Base-by-base conservation (phyloP, 2,113 vertebrate genomes). In the Perognathus longimembris region DNA sequence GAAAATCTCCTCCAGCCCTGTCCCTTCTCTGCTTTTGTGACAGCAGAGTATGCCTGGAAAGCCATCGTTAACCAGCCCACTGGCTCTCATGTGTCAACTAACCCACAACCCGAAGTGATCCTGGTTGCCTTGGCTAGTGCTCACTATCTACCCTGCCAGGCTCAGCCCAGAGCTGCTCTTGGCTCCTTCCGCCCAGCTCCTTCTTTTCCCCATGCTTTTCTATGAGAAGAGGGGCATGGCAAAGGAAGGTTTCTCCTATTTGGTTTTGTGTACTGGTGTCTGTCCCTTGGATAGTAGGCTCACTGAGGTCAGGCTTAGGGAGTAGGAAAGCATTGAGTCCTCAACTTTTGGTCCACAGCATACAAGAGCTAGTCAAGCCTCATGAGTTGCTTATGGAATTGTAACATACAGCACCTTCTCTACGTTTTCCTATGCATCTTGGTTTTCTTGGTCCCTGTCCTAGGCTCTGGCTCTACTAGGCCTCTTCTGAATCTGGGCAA, bases 11-110 rank as follows among this genome's bases (percentile, higher is more conserved):
- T 90, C 24, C n/a, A 40, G 24, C 54, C 18, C 1, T 73, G 36
- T 73, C 45, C 69, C n/a, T 87, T 95, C 77, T 50, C 30, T 28
- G 78, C 40, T 66, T 93, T 59, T 34, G 42, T 11, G 26, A 86
- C 21, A 89, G 69, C 38, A 63, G 36, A 70, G 26, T 38, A 61
- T 40, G 70, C 12, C 8, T 32, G 38, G 59, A 86, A 18, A 64
- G 11, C 32, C 14, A 24, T 45, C 11, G 18, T 85, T 73, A 70
- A 87, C 81, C 69, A 54, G 45, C 45, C 10, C 45, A 12, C 30
- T 82, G 57, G 76, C 74, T 93, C 12, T 90, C 76, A 80, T 71
- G 57, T 28, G n/a, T 34, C 77, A 82, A 78, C 20, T 80, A 86
- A 85, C 78, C 45, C 59, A 70, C 14, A 30, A 32, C 34, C 50